A percentile compares a stretch with the other conserved stretches of the same genome.
phyloP scores from a whole-genome alignment of 2,113 vertebrate species.

The Micronisus gabar region DNA sequence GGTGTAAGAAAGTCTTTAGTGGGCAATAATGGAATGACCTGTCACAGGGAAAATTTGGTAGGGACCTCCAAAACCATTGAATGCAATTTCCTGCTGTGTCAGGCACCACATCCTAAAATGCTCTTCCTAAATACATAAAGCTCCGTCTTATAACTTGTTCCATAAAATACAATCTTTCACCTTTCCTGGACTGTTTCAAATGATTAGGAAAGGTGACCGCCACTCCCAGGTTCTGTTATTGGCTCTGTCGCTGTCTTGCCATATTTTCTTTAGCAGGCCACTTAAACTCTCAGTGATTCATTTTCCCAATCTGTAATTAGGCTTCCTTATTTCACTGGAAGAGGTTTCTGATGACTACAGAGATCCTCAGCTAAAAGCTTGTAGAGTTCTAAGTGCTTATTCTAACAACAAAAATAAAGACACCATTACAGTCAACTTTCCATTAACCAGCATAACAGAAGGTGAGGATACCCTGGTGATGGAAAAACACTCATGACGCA shows the following conservation, averaged over 20 bases:
- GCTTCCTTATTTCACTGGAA: not conserved
- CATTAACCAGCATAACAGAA: not conserved
- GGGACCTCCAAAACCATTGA: not conserved
- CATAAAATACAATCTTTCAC: not conserved
- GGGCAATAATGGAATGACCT: not conserved
- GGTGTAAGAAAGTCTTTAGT: not conserved
- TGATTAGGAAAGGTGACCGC: not conserved
- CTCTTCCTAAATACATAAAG: not conserved
- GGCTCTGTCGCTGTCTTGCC: not conserved
- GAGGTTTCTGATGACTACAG: not conserved
- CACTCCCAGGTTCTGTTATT: not conserved
- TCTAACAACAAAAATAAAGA: not conserved
- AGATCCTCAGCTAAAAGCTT: not conserved
- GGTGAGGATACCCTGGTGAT: not conserved
- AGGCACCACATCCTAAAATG: not conserved
- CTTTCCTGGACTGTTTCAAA: not conserved
- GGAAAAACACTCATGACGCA: not conserved
- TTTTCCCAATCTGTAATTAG: not conserved
- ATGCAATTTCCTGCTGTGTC: slow-evolving; percentile 4
- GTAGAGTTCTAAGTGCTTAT: not conserved
- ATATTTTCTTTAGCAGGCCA: not conserved
- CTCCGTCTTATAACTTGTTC: not conserved
- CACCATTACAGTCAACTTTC: not conserved
- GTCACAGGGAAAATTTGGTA: not conserved
- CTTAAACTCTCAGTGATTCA: not conserved